Conservation (phyloP, 2,797 vertebrate genomes). For the Leontopithecus rosalia region DNA sequence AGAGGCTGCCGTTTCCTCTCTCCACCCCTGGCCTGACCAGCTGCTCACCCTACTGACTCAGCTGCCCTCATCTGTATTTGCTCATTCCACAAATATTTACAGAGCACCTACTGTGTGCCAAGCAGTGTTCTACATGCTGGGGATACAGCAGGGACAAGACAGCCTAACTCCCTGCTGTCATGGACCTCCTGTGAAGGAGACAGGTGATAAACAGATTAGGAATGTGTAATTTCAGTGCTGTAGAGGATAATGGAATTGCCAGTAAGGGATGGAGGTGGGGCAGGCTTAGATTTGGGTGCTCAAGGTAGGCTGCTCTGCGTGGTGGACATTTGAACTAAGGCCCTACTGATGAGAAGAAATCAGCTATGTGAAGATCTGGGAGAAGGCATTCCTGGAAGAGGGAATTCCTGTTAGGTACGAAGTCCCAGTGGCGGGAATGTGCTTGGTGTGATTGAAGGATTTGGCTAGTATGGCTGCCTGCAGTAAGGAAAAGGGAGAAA, state of each 20-base stretch:
- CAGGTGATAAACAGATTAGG: background rate
- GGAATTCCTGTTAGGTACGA: background rate
- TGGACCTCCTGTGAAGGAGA: background rate
- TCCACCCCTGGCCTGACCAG: background rate
- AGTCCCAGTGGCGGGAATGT: background rate
- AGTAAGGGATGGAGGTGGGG: background rate
- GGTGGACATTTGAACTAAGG: background rate
- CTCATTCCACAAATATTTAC: background rate
- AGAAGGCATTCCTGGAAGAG: background rate
- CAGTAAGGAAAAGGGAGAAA: background rate
- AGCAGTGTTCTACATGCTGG: background rate
- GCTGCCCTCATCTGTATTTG: background rate
- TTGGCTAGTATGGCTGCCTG: background rate
- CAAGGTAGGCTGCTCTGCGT: background rate
- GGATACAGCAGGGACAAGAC: background rate
- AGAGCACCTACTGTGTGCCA: conserved; percentile 51
- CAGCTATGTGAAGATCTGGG: background rate
- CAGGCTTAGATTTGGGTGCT: background rate
- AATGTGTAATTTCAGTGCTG: background rate
- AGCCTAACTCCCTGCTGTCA: background rate
- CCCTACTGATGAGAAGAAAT: background rate
- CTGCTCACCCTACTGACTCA: background rate
- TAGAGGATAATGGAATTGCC: background rate
- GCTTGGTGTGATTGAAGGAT: no score
- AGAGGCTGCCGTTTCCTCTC: conserved; percentile 38